phyloP scores from a whole-genome alignment of 2,113 vertebrate genomes.

The Hiodon alosoides region DNA sequence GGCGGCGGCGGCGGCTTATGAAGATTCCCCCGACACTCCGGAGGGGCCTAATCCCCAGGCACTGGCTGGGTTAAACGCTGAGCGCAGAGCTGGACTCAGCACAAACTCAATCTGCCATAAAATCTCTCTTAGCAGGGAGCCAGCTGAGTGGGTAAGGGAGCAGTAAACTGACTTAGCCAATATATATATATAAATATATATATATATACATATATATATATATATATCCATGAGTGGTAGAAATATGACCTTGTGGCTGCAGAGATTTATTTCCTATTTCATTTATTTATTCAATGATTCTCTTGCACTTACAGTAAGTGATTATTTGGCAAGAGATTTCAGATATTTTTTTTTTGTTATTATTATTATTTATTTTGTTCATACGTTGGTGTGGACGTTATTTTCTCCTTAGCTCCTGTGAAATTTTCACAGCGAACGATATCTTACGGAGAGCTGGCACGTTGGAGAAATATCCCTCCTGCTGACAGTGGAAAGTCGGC shows the following conservation, averaged over 20 bases:
- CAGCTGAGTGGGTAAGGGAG: background rate
- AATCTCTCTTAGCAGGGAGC: slow-evolving; percentile 29
- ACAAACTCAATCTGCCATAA: slow-evolving; percentile 41
- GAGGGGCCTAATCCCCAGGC: slow-evolving; percentile 32
- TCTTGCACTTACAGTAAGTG: slow-evolving; percentile 31
- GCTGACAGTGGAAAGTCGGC: too few species aligned
- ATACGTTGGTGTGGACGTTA: background rate
- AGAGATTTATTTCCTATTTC: slow-evolving; percentile 16
- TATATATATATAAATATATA: background rate
- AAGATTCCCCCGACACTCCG: slow-evolving; percentile 30
- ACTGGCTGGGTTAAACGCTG: slow-evolving; percentile 33
- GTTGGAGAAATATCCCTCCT: too few species aligned
- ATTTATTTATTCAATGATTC: slow-evolving; percentile 28
- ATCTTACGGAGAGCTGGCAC: too few species aligned
- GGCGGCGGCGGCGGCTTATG: slow-evolving; percentile 22
- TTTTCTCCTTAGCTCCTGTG: background rate
- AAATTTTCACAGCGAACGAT: too few species aligned
- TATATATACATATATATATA: too few species aligned
- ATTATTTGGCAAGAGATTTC: slow-evolving; percentile 39
- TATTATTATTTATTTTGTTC: slow-evolving; percentile 21
- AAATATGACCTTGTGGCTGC: slow-evolving; percentile 28
- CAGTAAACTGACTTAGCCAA: slow-evolving; percentile 8
- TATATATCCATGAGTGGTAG: background rate
- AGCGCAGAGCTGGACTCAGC: slow-evolving; percentile 31
- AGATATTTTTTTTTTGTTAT: slow-evolving; percentile 19